Evolutionary conservation across 35 echinoderm and acorn worm species (phyloP).

Genomic region (Ptychodera flava): DNA sequence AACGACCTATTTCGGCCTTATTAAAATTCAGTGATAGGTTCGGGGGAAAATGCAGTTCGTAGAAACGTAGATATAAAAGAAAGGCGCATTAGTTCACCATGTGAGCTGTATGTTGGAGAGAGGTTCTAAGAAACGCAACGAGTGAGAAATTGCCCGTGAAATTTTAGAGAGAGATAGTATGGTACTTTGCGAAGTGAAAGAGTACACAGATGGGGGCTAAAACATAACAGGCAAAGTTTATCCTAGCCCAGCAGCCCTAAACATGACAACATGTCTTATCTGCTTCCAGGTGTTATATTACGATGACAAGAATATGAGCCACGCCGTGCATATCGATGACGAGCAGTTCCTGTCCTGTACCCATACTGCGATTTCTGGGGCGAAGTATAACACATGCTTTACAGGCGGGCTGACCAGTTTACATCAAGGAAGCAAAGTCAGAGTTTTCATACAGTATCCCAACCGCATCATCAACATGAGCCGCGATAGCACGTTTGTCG

Average conservation of each 20-base stretch:
- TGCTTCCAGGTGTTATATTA: background rate
- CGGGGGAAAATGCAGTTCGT: no score
- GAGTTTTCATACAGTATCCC: background rate
- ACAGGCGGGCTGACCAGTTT: background rate
- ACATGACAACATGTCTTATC: background rate
- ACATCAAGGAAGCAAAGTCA: background rate
- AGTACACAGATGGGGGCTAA: background rate
- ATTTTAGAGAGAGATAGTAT: no score
- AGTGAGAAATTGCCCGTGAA: no score
- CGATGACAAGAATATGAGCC: background rate
- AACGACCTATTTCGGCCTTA: background rate
- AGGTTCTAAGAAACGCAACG: no score
- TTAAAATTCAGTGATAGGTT: no score
- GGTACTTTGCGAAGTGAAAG: background rate
- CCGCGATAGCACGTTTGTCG: background rate
- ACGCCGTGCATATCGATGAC: background rate
- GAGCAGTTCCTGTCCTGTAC: background rate
- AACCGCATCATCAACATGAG: background rate
- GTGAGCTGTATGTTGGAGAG: no score
- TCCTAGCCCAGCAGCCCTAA: no score
- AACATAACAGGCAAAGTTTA: no score
- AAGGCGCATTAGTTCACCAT: no score
- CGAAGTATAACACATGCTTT: background rate
- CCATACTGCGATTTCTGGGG: background rate
- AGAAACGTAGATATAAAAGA: no score